phyloP scores from a whole-genome alignment of 2,113 vertebrate species.

The Ascaphus truei region DNA sequence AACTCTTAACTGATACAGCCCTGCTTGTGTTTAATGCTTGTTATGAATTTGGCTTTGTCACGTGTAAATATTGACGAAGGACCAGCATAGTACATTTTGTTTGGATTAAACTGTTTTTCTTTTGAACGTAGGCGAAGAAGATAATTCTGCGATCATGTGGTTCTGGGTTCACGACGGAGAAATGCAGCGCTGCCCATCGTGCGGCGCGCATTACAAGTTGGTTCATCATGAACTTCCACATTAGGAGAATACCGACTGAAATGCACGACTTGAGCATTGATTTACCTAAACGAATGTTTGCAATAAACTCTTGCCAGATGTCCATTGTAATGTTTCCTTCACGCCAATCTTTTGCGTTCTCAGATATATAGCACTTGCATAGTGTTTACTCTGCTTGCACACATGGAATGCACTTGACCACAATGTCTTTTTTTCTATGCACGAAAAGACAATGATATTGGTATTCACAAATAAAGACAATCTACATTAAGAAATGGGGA shows the following conservation, averaged over 20 bases:
- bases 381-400: too few species aligned
- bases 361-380: neutral
- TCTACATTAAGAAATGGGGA: too few species aligned
- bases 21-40: too few species aligned
- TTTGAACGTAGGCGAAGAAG: slow-evolving; percentile 50
- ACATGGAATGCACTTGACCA: too few species aligned
- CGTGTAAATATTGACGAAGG: too few species aligned
- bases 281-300: neutral
- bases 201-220: slow-evolving; percentile 53
- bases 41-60: too few species aligned
- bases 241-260: slow-evolving; percentile 9
- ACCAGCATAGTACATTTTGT: too few species aligned
- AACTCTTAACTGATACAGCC: too few species aligned
- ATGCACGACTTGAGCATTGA: neutral
- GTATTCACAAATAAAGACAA: too few species aligned
- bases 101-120: neutral
- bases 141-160: slow-evolving; percentile 55
- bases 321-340: neutral
- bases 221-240: slow-evolving; percentile 59
- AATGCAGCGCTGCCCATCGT: slow-evolving; percentile 59
- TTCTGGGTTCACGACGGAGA: slow-evolving; percentile 64
- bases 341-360: neutral
- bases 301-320: neutral
- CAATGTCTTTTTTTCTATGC: too few species aligned
- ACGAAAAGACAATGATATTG: too few species aligned